Evolutionary conservation across 2,888 invertebrate genomes (phyloP).

Genomic region (Drosophila sordidula): DNA sequence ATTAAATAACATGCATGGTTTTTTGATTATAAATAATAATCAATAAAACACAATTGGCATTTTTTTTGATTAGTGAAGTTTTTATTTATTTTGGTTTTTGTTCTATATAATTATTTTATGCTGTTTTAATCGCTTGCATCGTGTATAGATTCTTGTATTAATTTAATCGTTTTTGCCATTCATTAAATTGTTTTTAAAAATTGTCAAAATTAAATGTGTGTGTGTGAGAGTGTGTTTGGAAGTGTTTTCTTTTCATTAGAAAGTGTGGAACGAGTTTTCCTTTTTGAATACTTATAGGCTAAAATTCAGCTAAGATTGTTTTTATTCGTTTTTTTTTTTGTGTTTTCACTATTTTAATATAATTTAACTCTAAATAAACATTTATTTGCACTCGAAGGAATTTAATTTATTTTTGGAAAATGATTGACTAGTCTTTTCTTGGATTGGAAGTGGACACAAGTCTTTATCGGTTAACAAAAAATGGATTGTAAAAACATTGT

Average conservation of each 20-base stretch:
- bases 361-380: constrained; percentile 54
- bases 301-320: constrained; percentile 68
- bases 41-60: background rate
- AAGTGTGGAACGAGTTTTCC: constrained; percentile 30
- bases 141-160: constrained; percentile 53
- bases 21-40: too few species aligned
- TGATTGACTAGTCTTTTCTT: constrained; percentile 30
- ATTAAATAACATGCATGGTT: too few species aligned
- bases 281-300: constrained; percentile 50
- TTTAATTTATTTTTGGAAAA: constrained; percentile 21
- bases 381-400: constrained; percentile 66
- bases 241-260: too few species aligned
- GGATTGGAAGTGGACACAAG: constrained; percentile 20
- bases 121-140: constrained; percentile 66
- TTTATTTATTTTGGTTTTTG: constrained; percentile 73
- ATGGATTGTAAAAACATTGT: constrained; percentile 34
- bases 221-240: constrained; percentile 21
- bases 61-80: constrained; percentile 76
- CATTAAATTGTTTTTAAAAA: constrained; percentile 40
- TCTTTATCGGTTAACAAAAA: constrained; percentile 21
- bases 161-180: constrained; percentile 17
- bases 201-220: constrained; percentile 44
- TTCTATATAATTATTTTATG: constrained; percentile 76
- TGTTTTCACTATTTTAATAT: constrained; percentile 25
- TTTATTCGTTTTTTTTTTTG: constrained; percentile 8